Evolutionary conservation across 1,140 invertebrate species (phyloP).

Genomic region (Araneus ventricosus): DNA sequence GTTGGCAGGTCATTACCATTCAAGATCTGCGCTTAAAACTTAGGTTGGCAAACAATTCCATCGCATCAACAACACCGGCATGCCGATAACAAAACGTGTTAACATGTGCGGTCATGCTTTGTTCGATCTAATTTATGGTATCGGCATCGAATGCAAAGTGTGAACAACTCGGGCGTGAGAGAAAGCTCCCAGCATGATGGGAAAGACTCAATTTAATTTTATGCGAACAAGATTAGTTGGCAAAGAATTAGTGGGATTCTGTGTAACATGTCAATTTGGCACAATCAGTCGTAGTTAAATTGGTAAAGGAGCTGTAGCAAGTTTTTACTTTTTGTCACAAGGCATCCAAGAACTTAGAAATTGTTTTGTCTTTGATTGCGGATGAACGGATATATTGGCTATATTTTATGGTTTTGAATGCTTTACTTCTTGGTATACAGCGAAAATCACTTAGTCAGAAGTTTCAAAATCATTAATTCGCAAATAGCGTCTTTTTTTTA

Average conservation of each 20-base stretch:
- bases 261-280: background rate
- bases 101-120: slow-evolving; percentile 33
- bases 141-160: background rate
- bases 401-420: too few species aligned
- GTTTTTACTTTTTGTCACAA: too few species aligned
- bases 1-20: slow-evolving; percentile 53
- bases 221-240: background rate
- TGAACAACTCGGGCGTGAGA: background rate
- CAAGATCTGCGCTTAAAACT: background rate
- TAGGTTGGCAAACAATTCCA: slow-evolving; percentile 1
- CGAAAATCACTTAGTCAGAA: too few species aligned
- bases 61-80: background rate
- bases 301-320: too few species aligned
- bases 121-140: background rate
- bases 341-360: too few species aligned
- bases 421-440: too few species aligned
- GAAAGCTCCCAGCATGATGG: background rate
- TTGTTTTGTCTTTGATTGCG: too few species aligned
- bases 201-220: background rate
- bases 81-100: slow-evolving; percentile 6
- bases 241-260: background rate
- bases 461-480: too few species aligned
- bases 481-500: too few species aligned
- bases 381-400: too few species aligned
- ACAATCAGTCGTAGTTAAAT: too few species aligned